Evolutionary conservation across 2,888 invertebrate genomes (phyloP).

Genomic region (Rhamnusium bicolor): DNA sequence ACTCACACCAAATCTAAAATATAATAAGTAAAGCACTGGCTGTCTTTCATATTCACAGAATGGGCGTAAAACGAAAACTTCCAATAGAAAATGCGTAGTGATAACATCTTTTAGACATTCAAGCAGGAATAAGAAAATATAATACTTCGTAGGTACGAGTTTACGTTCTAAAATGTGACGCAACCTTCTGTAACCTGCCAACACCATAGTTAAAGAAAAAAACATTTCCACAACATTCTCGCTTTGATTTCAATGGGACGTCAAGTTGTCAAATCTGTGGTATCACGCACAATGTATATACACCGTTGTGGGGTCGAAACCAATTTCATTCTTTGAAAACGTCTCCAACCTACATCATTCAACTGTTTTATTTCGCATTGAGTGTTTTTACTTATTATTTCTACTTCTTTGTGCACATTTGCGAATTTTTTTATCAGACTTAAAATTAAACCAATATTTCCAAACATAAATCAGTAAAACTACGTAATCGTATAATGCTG

Average conservation of each 20-base stretch:
- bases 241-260: constrained; percentile 60
- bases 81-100: not conserved
- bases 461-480: no score
- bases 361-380: constrained; percentile 31
- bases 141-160: constrained; percentile 22
- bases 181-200: constrained; percentile 59
- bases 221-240: constrained; percentile 58
- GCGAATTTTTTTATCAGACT: constrained; percentile 14
- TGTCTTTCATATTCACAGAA: not conserved
- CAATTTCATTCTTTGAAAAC: constrained; percentile 47
- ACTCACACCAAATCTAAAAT: no score
- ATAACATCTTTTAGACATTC: constrained; percentile 12
- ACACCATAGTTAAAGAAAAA: constrained; percentile 60
- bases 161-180: constrained; percentile 34
- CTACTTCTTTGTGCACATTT: not conserved
- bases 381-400: constrained; percentile 24
- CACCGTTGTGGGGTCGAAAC: constrained; percentile 49
- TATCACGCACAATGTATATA: constrained; percentile 51
- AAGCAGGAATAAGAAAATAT: constrained; percentile 17
- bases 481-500: no score
- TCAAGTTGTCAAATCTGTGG: constrained; percentile 58
- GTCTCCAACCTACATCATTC: constrained; percentile 39
- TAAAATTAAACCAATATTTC: no score
- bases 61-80: not conserved
- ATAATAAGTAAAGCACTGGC: no score